phyloP scores from a whole-genome alignment of 1,140 invertebrate species.

The Dreissena polymorpha region DNA sequence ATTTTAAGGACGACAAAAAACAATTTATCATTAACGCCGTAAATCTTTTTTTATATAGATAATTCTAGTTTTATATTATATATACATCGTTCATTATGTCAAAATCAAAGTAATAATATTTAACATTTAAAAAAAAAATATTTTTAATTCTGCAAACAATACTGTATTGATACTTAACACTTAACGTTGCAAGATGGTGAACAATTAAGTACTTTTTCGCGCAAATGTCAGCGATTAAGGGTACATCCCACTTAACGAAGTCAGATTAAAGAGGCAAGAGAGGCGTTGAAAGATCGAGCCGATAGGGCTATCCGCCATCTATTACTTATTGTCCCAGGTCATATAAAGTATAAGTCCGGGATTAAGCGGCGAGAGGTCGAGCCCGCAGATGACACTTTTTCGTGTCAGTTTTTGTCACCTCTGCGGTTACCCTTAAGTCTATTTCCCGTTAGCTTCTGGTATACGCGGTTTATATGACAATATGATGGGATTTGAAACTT shows the following conservation, averaged over 20 bases:
- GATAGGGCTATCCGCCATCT: conserved; percentile 13
- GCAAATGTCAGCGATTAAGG: background rate
- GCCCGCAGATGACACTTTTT: background rate
- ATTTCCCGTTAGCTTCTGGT: conserved; percentile 29
- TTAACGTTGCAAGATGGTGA: too few species aligned
- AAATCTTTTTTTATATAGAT: too few species aligned
- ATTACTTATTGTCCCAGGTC: background rate
- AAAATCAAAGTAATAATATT: too few species aligned
- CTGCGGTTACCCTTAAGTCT: background rate
- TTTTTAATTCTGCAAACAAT: too few species aligned
- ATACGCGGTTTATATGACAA: background rate
- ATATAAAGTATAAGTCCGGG: background rate
- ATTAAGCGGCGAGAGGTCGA: background rate
- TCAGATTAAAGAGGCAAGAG: background rate
- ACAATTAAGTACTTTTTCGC: background rate
- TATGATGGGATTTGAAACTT: conserved; percentile 2
- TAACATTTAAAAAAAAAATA: too few species aligned
- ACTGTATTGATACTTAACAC: too few species aligned
- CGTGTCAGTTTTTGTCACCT: conserved; percentile 38
- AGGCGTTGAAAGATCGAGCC: conserved; percentile 49
- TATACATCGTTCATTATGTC: too few species aligned
- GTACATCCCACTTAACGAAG: background rate
- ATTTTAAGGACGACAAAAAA: too few species aligned
- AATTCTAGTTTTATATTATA: too few species aligned
- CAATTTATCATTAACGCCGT: too few species aligned